Conservation (phyloP, 2,797 vertebrate species). For the Lagorchestes hirsutus region DNA sequence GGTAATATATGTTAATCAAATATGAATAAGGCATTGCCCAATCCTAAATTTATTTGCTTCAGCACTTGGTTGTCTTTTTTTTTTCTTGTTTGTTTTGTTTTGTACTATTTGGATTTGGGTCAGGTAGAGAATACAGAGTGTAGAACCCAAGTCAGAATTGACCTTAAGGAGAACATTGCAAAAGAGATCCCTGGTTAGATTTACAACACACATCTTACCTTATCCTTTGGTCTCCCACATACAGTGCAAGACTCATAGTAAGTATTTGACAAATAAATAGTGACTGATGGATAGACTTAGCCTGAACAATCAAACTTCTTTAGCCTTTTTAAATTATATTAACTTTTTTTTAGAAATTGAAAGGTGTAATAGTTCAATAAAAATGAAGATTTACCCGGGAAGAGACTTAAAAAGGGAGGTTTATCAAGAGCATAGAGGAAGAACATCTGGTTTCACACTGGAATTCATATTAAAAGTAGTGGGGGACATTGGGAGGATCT, state of each 20-base stretch:
- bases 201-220: not conserved
- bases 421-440: not conserved
- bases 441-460: not conserved
- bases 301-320: not conserved
- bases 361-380: not conserved
- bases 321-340: no score
- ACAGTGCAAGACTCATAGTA: not conserved
- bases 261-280: not conserved
- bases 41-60: no score
- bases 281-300: not conserved
- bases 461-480: not conserved
- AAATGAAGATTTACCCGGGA: not conserved
- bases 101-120: slow-evolving; percentile 6
- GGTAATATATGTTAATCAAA: no score
- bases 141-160: slow-evolving; percentile 36
- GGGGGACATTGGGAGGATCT: not conserved
- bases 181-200: slow-evolving; percentile 14
- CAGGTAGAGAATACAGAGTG: not conserved
- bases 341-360: not conserved
- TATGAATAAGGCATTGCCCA: no score
- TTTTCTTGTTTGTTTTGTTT: no score
- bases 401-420: not conserved
- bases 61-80: no score
- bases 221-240: not conserved
- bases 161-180: slow-evolving; percentile 33